phyloP scores from a whole-genome alignment of 2,113 vertebrate species.

The Oenanthe melanoleuca region DNA sequence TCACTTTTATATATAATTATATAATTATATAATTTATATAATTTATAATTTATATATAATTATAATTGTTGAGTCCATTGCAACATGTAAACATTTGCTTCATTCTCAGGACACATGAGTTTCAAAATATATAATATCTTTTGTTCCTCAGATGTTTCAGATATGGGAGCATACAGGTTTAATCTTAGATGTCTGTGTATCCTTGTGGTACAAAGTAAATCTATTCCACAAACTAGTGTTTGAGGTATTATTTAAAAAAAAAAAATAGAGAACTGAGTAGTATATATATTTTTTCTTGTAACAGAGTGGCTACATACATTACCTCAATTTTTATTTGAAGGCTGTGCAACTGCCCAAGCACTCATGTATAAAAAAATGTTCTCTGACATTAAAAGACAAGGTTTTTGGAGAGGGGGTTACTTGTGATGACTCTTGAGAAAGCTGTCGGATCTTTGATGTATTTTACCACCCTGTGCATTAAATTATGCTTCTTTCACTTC shows the following conservation, averaged over 20 bases:
- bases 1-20: too few species aligned
- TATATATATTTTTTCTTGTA: neutral
- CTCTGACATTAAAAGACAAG: neutral
- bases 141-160: neutral
- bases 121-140: neutral
- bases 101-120: neutral
- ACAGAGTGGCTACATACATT: neutral
- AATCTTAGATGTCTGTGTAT: neutral
- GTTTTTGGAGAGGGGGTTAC: neutral
- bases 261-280: neutral
- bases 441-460: neutral
- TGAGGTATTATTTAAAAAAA: neutral
- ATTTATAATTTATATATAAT: too few species aligned
- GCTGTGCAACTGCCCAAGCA: neutral
- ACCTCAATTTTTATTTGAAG: neutral
- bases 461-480: neutral
- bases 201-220: neutral
- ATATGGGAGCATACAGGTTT: neutral
- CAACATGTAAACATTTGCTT: neutral
- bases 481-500: neutral
- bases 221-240: neutral
- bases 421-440: neutral
- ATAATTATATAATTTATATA: too few species aligned
- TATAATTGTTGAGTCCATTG: neutral
- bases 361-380: neutral